Evolutionary conservation across 2,888 invertebrate genomes (phyloP).

Genomic region (Ormyrus rosae): DNA sequence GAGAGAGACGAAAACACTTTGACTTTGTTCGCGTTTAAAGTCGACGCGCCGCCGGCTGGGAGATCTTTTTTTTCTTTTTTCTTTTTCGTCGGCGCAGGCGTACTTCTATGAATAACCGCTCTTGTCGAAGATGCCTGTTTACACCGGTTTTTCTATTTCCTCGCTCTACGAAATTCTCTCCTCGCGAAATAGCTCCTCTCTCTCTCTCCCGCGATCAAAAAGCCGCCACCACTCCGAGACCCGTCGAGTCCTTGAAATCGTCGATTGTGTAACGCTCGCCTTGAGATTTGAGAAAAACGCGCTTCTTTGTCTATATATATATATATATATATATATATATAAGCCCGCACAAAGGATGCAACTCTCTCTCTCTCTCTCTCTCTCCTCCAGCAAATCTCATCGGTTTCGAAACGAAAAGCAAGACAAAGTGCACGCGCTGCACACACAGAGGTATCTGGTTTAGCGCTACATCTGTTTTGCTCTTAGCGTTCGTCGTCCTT

Average conservation of each 20-base stretch:
- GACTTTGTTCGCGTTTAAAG: slow-evolving; percentile 49
- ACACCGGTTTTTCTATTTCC: slow-evolving; percentile 27
- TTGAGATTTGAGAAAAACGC: slow-evolving; percentile 17
- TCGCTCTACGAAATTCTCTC: not conserved
- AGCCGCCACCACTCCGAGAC: not conserved
- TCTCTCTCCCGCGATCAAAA: not conserved
- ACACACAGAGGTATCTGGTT: not conserved
- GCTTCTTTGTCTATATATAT: slow-evolving; percentile 12
- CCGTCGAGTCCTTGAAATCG: slow-evolving; percentile 6
- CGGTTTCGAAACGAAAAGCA: not conserved
- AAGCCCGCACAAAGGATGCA: too few relatives aligned
- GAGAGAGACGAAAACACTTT: slow-evolving; percentile 48
- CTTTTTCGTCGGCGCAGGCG: not conserved
- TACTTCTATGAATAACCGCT: slow-evolving; percentile 45
- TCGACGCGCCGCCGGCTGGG: slow-evolving; percentile 1
- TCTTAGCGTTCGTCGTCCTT: slow-evolving; percentile 29
- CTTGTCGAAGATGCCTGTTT: slow-evolving; percentile 2
- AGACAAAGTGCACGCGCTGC: not conserved
- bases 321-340: not conserved
- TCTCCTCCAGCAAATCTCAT: not conserved
- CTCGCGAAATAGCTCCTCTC: too few relatives aligned
- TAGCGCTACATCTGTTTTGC: slow-evolving; percentile 32
- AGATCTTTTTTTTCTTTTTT: slow-evolving; percentile 3
- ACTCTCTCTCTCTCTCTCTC: too few relatives aligned
- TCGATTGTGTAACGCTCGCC: slow-evolving; percentile 6